phyloP scores from a whole-genome alignment of 2,888 invertebrate genomes.

The Cancer borealis region DNA sequence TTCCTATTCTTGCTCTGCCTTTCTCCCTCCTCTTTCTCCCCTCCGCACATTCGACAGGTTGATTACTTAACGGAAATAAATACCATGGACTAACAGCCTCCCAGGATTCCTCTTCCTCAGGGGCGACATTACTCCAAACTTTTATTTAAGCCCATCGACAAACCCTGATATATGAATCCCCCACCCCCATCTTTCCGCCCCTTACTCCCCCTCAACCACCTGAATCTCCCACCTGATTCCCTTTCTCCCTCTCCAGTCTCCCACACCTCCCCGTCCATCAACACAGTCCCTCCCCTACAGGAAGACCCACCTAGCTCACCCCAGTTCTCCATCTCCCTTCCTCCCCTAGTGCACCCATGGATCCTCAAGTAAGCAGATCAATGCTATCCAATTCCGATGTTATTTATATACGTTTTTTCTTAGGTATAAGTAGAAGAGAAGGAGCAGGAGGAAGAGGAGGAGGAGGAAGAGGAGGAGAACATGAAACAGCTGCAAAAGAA shows the following conservation, averaged over 20 bases:
- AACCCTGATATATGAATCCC: constrained; percentile 21
- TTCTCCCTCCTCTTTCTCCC: background rate
- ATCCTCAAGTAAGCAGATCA: background rate
- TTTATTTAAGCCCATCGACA: background rate
- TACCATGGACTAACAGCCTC: constrained; percentile 12
- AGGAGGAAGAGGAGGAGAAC: background rate
- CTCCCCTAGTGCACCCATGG: background rate
- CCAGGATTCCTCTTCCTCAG: background rate
- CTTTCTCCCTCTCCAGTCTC: background rate
- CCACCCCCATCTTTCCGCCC: background rate
- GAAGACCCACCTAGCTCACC: no score
- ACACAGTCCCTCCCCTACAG: no score
- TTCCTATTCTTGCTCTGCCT: background rate
- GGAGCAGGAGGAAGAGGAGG: background rate
- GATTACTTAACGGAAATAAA: constrained; percentile 34
- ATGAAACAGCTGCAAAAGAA: background rate
- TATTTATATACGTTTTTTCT: background rate
- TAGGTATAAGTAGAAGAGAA: background rate
- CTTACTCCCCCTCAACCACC: background rate
- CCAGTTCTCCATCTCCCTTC: background rate
- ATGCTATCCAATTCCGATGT: constrained; percentile 15
- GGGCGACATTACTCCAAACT: constrained; percentile 21
- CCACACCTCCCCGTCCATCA: background rate
- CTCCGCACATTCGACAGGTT: background rate
- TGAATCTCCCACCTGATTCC: background rate